A percentile compares a stretch with the other conserved stretches of the same genome.
These are phyloP conservation scores for Carpatolechia fugitivella DNA, from an alignment of 2,888 invertebrate genomes.

Conservation along the genomic window DNA sequence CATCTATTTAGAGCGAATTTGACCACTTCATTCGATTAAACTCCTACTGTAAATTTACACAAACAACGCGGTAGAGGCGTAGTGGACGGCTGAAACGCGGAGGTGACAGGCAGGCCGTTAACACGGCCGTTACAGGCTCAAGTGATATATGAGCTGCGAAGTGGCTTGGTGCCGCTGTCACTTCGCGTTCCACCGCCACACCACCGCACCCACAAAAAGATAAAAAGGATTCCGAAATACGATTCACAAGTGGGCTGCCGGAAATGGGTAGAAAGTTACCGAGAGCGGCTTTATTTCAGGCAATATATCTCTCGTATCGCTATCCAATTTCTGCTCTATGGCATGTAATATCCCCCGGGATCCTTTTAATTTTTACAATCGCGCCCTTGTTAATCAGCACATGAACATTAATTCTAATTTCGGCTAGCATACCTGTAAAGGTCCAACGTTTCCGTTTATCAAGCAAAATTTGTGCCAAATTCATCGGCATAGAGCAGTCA, in stretches of 20 bases:
- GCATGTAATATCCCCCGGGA: slow-evolving; percentile 69
- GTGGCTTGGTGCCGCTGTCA: slow-evolving; percentile 75
- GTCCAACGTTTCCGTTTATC: slow-evolving; percentile 19
- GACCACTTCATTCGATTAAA: slow-evolving; percentile 4
- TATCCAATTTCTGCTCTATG: slow-evolving; percentile 76
- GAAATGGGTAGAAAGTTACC: slow-evolving; percentile 75
- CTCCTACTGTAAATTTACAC: slow-evolving; percentile 4
- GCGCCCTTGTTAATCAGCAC: slow-evolving; percentile 60
- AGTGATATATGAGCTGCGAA: slow-evolving; percentile 77
- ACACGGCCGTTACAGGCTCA: slow-evolving; percentile 65
- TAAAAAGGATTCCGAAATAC: slow-evolving; percentile 75
- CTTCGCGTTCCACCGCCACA: slow-evolving; percentile 62
- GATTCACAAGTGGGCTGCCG: slow-evolving; percentile 76
- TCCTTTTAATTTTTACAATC: slow-evolving; percentile 64
- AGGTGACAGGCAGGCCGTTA: slow-evolving; percentile 73
- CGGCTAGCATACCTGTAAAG: slow-evolving; percentile 31
- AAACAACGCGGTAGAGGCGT: slow-evolving; percentile 40
- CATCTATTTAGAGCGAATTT: slow-evolving; percentile 11
- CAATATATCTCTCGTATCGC: slow-evolving; percentile 75
- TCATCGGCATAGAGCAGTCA: background rate
- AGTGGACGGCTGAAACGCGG: slow-evolving; percentile 53
- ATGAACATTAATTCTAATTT: slow-evolving; percentile 51
- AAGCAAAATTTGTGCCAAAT: slow-evolving; percentile 2
- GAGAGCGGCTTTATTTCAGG: slow-evolving; percentile 70
- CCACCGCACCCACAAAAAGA: slow-evolving; percentile 61